Evolutionary conservation across 2,797 vertebrate species (phyloP), one percentile per base, ranked within the genome.

Genomic region (Valencia hispanica): DNA sequence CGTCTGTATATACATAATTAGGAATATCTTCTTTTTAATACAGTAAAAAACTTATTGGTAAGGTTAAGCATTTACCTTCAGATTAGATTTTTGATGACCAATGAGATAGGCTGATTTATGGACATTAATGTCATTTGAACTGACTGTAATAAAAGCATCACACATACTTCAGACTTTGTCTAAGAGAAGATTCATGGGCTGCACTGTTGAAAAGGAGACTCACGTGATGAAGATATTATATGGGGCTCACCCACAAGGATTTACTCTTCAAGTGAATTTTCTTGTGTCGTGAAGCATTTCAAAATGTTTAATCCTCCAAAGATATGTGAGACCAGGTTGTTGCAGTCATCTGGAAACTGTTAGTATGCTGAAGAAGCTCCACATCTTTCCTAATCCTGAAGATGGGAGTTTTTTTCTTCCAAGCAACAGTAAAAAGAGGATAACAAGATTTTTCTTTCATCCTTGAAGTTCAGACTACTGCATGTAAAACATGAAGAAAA

Each of bases 361-460:
- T 81, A 50, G 72, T n/a, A 39, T 57, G 48, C 36, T 17, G 0
- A 9, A 41, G 68, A 61, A 79, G 77, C 72, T 74, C 63, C 41
- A 39, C 65, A 77, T 68, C 47, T 79, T 57, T 73, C 15, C 61
- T 88, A 84, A 89, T 85, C 82, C 74, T 25, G 27, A 51, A 79
- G 51, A 84, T 53, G 25, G 10, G 71, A 39, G 55, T 39, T 12
- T 65, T 74, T 70, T 53, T 71, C 48, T 72, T n/a, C 50, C 57
- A 84, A 87, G 73, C 57, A 57, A 30, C 43, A 72, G 32, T 77
- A 82, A 77, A 22, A 78, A 70, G 50, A 73, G 36, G 34, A 83
- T 79, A 80, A 84, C 74, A 73, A 51, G 69, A 61, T 75, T 78
- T 81, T 72, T 72, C 50, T 81, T 15, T 25, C 39, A 47, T 77